Evolutionary conservation across 1,140 invertebrate genomes (phyloP).

Genomic region (Globodera ellingtonae): DNA sequence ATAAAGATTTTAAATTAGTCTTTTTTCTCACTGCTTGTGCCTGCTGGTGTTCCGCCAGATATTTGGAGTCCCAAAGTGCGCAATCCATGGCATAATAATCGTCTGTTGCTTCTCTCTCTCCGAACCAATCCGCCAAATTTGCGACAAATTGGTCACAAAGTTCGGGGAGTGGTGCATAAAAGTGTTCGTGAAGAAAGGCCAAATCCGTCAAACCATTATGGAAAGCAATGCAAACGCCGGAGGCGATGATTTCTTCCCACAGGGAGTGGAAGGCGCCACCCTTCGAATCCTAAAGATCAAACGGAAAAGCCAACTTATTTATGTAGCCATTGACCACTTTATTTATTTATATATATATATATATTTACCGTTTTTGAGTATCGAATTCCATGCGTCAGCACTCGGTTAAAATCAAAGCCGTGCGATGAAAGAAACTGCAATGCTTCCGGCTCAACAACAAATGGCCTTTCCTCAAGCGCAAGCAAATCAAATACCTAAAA

Average conservation of each 20-base stretch:
- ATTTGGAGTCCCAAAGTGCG: slow-evolving; percentile 49
- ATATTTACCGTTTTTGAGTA: slow-evolving; percentile 33
- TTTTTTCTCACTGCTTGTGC: not conserved
- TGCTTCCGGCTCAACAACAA: slow-evolving; percentile 44
- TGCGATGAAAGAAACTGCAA: slow-evolving; percentile 38
- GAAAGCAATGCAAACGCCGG: slow-evolving; percentile 36
- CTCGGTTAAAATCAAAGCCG: slow-evolving; percentile 44
- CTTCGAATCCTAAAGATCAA: slow-evolving; percentile 4
- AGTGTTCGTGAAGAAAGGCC: slow-evolving; percentile 52
- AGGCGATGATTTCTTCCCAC: slow-evolving; percentile 46
- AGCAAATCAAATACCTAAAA: slow-evolving; percentile 43
- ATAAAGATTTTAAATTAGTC: not conserved
- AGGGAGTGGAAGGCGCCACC: slow-evolving; percentile 27
- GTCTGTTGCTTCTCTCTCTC: not conserved
- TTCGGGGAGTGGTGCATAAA: slow-evolving; percentile 47
- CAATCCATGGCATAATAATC: not conserved
- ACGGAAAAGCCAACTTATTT: not conserved
- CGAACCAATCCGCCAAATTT: slow-evolving; percentile 45
- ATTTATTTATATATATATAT: too few relatives aligned
- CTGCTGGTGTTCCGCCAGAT: slow-evolving; percentile 39
- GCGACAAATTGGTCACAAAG: slow-evolving; percentile 37
- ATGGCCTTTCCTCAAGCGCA: slow-evolving; percentile 31
- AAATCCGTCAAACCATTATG: slow-evolving; percentile 56
- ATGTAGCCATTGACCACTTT: not conserved
- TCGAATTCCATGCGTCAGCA: slow-evolving; percentile 31